Conservation (phyloP, 2,888 invertebrate genomes). For the Andrena fulva region DNA sequence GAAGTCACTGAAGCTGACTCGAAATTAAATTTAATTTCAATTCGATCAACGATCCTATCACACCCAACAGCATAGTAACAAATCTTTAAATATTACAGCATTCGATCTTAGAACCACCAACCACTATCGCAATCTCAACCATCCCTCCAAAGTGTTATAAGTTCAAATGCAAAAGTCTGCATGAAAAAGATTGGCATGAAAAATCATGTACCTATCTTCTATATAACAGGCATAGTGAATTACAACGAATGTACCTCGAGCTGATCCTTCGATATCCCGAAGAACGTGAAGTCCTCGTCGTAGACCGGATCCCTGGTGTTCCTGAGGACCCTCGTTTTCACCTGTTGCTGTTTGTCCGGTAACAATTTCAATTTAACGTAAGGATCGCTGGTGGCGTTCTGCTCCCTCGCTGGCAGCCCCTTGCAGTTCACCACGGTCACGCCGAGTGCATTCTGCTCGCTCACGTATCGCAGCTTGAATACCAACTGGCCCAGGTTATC, state of each 20-base stretch:
- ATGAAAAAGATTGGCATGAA: too few relatives aligned
- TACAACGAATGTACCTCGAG: slow-evolving; percentile 86
- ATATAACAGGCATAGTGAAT: not conserved
- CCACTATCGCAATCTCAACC: too few relatives aligned
- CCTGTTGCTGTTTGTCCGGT: slow-evolving; percentile 99
- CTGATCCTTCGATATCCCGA: slow-evolving; percentile 95
- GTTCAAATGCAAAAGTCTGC: too few relatives aligned
- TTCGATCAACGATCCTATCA: too few relatives aligned
- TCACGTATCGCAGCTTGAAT: slow-evolving; percentile 95
- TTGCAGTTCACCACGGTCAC: slow-evolving; percentile 96
- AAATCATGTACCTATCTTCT: not conserved
- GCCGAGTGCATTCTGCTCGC: slow-evolving; percentile 95
- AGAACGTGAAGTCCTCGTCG: slow-evolving; percentile 99
- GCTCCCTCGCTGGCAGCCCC: slow-evolving; percentile 94
- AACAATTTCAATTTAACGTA: slow-evolving; percentile 98
- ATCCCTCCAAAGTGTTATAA: too few relatives aligned
- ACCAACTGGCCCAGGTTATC: slow-evolving; percentile 92
- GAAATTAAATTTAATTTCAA: not conserved
- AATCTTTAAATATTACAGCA: not conserved
- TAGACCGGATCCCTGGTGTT: slow-evolving; percentile 98
- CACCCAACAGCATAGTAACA: too few relatives aligned
- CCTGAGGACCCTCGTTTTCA: slow-evolving; percentile 97
- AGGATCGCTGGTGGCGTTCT: slow-evolving; percentile 95
- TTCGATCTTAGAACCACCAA: not conserved
- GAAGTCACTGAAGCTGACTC: not conserved